Conservation (phyloP, 2,888 invertebrate genomes). For the Boloria selene region DNA sequence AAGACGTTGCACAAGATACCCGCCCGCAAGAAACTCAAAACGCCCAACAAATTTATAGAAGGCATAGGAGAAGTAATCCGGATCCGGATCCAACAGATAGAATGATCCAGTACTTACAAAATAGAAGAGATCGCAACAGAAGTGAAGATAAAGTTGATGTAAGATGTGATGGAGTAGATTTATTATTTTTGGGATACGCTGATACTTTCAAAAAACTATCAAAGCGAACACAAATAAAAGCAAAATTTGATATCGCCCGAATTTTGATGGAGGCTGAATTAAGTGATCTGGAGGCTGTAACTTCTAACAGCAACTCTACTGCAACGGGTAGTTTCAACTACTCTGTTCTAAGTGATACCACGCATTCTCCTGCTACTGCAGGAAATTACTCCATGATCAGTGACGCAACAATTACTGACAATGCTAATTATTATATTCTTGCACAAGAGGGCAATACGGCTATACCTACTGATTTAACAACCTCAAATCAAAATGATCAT, state of each 20-base stretch:
- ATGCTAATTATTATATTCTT: conserved; percentile 25
- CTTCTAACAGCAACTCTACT: conserved; percentile 29
- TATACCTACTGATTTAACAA: conserved; percentile 28
- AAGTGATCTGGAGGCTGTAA: too few relatives aligned
- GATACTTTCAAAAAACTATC: too few relatives aligned
- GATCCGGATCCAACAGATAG: conserved; percentile 34
- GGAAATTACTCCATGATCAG: too few relatives aligned
- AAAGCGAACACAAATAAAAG: too few relatives aligned
- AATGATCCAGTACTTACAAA: conserved; percentile 38
- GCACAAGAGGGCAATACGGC: conserved; percentile 37
- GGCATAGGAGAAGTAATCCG: conserved; percentile 35
- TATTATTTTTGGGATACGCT: too few relatives aligned
- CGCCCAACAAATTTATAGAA: conserved; percentile 39
- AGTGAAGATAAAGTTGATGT: conserved; percentile 29
- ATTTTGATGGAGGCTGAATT: conserved; percentile 41
- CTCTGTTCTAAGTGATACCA: conserved; percentile 25
- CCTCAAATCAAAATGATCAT: conserved; percentile 26
- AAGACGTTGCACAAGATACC: conserved; percentile 28
- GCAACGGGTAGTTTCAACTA: conserved; percentile 35
- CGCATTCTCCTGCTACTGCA: conserved; percentile 18
- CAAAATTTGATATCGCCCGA: conserved; percentile 24
- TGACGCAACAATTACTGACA: too few relatives aligned
- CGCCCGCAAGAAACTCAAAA: conserved; percentile 35
- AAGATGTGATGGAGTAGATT: too few relatives aligned
- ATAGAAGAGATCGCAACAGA: conserved; percentile 36